Evolutionary conservation across 2,797 vertebrate genomes (phyloP).

Genomic region (Anisognathus igniventris): DNA sequence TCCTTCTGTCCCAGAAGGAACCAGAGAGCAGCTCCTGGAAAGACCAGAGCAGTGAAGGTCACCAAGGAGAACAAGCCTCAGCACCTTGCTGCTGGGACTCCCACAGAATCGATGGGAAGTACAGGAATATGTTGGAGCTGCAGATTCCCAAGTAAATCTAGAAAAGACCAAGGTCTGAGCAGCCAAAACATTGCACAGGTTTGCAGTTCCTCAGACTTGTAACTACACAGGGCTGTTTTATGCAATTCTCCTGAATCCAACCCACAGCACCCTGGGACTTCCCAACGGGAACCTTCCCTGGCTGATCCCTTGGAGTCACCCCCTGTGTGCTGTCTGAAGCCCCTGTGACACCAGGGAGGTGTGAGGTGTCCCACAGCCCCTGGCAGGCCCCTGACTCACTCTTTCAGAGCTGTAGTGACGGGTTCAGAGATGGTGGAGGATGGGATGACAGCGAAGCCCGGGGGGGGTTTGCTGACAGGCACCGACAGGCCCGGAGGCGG

Average conservation of each 20-base stretch:
- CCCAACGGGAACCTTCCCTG: fast-evolving
- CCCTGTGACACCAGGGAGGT: fast-evolving
- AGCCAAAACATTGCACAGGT: background rate
- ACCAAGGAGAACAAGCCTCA: background rate
- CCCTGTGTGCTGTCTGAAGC: fast-evolving
- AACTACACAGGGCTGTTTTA: background rate
- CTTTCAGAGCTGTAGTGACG: conserved; percentile 71
- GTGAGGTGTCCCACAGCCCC: fast-evolving
- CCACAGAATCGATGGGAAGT: background rate
- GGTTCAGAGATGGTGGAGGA: conserved; percentile 81
- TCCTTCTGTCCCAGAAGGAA: background rate
- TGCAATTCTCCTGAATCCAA: background rate
- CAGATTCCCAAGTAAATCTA: background rate
- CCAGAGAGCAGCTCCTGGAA: background rate
- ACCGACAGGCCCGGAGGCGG: conserved; percentile 84
- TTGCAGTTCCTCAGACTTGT: background rate
- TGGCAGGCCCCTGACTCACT: conserved; percentile 73
- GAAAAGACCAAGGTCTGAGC: background rate
- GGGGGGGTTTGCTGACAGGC: conserved; percentile 87
- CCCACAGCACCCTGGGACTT: fast-evolving
- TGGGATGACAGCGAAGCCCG: conserved; percentile 89
- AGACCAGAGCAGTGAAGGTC: background rate
- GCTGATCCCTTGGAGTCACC: background rate
- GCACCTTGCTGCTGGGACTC: background rate
- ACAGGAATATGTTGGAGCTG: background rate